Percentiles rank a stretch among this genome's conserved stretches.
phyloP scores from a whole-genome alignment of 2,113 vertebrate species.

The Bothrops jararaca region DNA sequence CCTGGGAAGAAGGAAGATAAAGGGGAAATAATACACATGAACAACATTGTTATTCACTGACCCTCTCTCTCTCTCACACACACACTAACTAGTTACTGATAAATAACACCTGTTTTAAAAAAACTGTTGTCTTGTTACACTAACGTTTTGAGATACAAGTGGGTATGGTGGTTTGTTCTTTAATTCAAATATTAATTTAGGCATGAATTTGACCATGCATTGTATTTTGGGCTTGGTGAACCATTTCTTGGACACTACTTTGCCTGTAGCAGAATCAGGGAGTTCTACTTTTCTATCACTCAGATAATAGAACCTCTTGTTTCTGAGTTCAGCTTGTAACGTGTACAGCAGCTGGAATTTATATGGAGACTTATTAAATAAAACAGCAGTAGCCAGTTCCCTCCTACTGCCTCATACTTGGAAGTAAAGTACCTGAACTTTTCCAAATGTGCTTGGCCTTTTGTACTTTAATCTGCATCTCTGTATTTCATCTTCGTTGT shows the following conservation, averaged over 20 bases:
- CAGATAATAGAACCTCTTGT: slow-evolving; percentile 59
- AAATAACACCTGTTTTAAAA: slow-evolving; percentile 13
- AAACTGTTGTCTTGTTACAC: neutral
- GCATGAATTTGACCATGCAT: slow-evolving; percentile 10
- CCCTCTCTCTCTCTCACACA: neutral
- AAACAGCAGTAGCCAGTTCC: slow-evolving; percentile 72
- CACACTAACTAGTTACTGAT: slow-evolving; percentile 1
- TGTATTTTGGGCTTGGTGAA: slow-evolving; percentile 32
- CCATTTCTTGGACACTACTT: slow-evolving; percentile 24
- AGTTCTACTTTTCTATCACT: neutral
- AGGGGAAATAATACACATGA: neutral
- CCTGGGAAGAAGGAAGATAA: neutral
- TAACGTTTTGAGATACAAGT: neutral
- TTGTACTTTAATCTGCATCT: slow-evolving; percentile 60
- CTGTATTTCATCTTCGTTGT: slow-evolving; percentile 65
- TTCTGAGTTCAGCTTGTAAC: slow-evolving; percentile 66
- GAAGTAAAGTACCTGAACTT: slow-evolving; percentile 66
- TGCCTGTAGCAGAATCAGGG: slow-evolving; percentile 28
- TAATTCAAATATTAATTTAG: slow-evolving; percentile 24
- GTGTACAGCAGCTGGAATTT: slow-evolving; percentile 73
- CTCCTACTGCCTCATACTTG: slow-evolving; percentile 63
- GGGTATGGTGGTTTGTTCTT: slow-evolving; percentile 25
- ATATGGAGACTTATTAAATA: slow-evolving; percentile 71
- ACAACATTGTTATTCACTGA: neutral
- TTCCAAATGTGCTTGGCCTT: slow-evolving; percentile 61